Percentiles rank a stretch among this genome's conserved stretches.
Conservation (phyloP, 2,113 vertebrate genomes). For the Pristiophorus japonicus region DNA sequence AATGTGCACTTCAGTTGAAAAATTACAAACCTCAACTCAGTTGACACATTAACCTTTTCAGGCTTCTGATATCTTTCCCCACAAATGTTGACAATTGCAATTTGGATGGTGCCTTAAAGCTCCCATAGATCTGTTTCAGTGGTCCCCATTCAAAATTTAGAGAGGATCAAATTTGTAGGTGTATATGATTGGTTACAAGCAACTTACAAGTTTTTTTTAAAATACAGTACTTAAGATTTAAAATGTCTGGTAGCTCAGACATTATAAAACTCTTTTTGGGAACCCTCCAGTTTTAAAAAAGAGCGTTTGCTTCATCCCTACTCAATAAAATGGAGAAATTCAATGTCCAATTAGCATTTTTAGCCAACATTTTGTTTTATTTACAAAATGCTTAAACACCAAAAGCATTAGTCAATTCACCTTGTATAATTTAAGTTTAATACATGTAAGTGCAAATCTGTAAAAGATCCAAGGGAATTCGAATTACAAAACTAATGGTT, state of each 20-base stretch:
- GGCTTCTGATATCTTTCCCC: background rate
- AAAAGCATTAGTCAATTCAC: slow-evolving; percentile 40
- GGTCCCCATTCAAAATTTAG: background rate
- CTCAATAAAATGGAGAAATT: slow-evolving; percentile 13
- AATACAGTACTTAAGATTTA: background rate
- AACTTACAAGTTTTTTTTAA: background rate
- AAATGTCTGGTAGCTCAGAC: too few species aligned
- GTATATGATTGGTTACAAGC: background rate
- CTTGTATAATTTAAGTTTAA: slow-evolving; percentile 60
- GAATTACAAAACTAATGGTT: slow-evolving; percentile 67
- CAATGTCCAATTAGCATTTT: slow-evolving; percentile 17
- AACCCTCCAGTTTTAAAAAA: background rate
- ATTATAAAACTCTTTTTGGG: slow-evolving; percentile 14
- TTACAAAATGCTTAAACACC: slow-evolving; percentile 26
- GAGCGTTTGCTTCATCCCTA: background rate
- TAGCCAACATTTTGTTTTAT: background rate
- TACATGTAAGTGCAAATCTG: slow-evolving; percentile 62
- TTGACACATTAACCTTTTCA: background rate
- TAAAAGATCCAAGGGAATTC: slow-evolving; percentile 64
- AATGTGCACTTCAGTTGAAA: background rate
- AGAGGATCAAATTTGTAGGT: background rate
- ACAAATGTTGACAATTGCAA: background rate
- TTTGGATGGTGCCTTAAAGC: background rate
- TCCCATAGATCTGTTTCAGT: background rate
- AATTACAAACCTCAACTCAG: background rate